These are phyloP conservation scores for Goniozus legneri DNA, from an alignment of 1,140 invertebrate species.

Conservation along the genomic window DNA sequence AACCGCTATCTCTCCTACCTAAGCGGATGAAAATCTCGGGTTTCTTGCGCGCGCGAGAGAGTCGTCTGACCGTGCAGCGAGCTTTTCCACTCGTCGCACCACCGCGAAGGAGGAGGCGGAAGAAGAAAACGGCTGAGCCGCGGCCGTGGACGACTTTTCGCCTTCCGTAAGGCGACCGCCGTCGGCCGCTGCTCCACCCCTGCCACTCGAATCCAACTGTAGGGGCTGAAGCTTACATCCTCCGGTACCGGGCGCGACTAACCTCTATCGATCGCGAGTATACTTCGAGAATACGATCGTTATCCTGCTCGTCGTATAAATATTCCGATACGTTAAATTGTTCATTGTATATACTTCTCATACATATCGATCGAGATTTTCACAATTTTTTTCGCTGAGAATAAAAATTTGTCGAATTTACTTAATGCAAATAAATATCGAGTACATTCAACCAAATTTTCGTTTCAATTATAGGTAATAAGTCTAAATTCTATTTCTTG, in stretches of 20 bases:
- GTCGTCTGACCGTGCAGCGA: conserved; percentile 10
- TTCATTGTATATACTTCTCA: too few species aligned
- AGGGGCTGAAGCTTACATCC: conserved; percentile 31
- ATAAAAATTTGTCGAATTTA: too few species aligned
- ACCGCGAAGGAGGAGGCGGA: conserved; percentile 22
- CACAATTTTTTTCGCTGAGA: too few species aligned
- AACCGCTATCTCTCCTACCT: conserved; percentile 17
- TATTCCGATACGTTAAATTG: too few species aligned
- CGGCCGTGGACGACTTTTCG: conserved; percentile 20
- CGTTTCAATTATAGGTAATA: too few species aligned
- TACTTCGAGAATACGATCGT: conserved; percentile 25
- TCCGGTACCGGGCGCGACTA: conserved; percentile 42
- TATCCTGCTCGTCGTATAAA: too few species aligned
- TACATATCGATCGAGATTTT: too few species aligned
- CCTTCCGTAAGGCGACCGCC: conserved; percentile 15
- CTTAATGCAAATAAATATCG: too few species aligned
- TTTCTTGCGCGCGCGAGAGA: conserved; percentile 18
- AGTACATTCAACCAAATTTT: too few species aligned
- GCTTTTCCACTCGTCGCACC: too few species aligned
- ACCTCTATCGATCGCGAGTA: conserved; percentile 46
- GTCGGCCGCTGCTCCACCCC: background rate
- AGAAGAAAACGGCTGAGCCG: conserved; percentile 23
- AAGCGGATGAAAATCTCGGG: conserved; percentile 19
- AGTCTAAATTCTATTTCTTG: too few species aligned
- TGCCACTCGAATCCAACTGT: background rate